Evolutionary conservation across 2,888 invertebrate genomes (phyloP), one percentile per base, ranked within the genome.

Genomic region (Gibbula magus): DNA sequence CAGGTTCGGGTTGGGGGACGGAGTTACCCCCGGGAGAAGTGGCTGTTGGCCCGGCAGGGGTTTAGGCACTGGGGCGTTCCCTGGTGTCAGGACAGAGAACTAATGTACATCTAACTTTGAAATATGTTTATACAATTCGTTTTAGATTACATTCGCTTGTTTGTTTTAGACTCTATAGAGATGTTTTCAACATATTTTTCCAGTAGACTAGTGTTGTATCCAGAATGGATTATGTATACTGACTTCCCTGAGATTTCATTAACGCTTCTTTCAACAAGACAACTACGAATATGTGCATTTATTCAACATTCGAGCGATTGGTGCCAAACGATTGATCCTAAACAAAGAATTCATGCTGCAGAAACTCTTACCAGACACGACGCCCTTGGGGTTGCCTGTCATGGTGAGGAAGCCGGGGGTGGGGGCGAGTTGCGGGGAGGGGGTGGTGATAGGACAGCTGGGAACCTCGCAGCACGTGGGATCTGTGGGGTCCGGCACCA

Each of bases 401-500:
- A 83, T 86, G 25, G 85, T 85, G 0, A 86, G 61, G 77, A 84
- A 86, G 18, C 87, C 87, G 67, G 87, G 86, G 10, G 84, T 83
- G 61, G 88, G 88, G n/a, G 76, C 51, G n/a, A 84, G 82, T 4
- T 82, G 81, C 75, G 83, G 78, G 39, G 85, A 84, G 22, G 86
- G 85, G 22, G 83, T 81, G 67, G 85, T 79, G 54, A 75, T 18
- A 52, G 87, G 86, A 75, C 89, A 89, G 66, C 84, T 81, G 3
- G 88, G 86, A 0, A 88, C 86, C 83, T 88, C 82, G 77, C 89
- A 89, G 80, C 89, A 89, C 20, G 84, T 66, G 39, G 89, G 89
- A 77, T 89, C 87, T 53, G 83, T 84, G 7, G 88, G 87, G 73
- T 88, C 88, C 2, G 89, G 85, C 35, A 89, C 87, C 78, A 88